Evolutionary conservation across 2,113 vertebrate species (phyloP).

Genomic region (Pavo muticus): DNA sequence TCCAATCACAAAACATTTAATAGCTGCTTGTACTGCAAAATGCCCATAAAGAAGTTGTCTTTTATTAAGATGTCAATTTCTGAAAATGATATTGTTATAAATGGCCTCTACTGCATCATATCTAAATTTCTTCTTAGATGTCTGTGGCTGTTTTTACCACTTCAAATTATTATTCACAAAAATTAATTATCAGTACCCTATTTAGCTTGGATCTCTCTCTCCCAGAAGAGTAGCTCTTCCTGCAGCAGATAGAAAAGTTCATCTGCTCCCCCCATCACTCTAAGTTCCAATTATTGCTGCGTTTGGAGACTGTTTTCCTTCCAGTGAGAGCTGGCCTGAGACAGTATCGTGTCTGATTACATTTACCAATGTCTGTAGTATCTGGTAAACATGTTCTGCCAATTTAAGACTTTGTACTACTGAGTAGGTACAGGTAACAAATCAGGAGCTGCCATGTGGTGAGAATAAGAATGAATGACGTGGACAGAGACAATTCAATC

Average conservation of each 20-base stretch:
- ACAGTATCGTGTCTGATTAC: neutral
- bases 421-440: neutral
- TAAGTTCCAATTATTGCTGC: neutral
- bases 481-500: accelerated
- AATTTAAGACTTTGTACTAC: neutral
- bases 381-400: neutral
- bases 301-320: neutral
- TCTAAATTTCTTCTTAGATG: neutral
- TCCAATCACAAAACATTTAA: neutral
- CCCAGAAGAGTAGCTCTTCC: neutral
- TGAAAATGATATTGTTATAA: neutral
- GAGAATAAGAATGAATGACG: neutral
- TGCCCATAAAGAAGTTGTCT: neutral
- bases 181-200: neutral
- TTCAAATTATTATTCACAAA: neutral
- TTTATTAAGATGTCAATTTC: neutral
- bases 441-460: neutral
- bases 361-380: neutral
- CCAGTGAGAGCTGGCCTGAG: neutral
- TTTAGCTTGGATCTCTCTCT: neutral
- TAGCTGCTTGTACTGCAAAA: neutral
- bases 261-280: neutral
- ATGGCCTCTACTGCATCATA: neutral
- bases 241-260: neutral
- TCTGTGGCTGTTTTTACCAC: neutral